Evolutionary conservation across 2,797 vertebrate species (phyloP).

Genomic region (Trachops cirrhosus): DNA sequence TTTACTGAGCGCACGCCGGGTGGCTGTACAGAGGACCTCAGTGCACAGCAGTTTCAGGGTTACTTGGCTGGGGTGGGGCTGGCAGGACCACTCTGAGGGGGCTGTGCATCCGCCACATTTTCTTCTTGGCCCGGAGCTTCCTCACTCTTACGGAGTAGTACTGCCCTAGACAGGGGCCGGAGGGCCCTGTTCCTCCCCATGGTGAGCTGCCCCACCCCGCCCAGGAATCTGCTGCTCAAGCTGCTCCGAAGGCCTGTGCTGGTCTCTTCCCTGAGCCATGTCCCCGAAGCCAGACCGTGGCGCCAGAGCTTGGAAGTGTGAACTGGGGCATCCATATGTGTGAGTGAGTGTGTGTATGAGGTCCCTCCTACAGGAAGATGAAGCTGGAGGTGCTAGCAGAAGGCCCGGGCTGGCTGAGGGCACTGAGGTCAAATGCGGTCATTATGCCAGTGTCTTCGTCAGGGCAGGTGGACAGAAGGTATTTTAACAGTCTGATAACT

Average conservation of each 20-base stretch:
- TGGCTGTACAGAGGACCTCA: background rate
- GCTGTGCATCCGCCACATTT: background rate
- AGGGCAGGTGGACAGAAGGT: background rate
- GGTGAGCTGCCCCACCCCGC: background rate
- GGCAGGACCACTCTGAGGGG: background rate
- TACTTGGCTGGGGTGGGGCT: background rate
- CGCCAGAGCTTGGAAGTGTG: background rate
- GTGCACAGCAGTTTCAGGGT: background rate
- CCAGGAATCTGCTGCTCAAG: background rate
- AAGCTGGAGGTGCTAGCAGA: background rate
- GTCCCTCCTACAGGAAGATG: background rate
- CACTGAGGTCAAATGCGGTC: background rate
- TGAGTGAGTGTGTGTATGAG: background rate
- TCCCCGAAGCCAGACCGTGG: background rate
- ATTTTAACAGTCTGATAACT: background rate
- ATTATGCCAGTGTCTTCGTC: background rate
- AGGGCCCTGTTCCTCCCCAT: background rate
- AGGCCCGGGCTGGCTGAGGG: background rate
- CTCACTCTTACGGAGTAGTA: background rate
- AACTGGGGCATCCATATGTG: background rate
- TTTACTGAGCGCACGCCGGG: fast-evolving
- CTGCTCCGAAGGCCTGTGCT: background rate
- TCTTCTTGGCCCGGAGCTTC: background rate
- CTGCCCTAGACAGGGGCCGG: background rate
- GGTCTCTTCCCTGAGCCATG: background rate